Percentiles rank a stretch among this genome's conserved stretches.
Evolutionary conservation across 2,113 vertebrate species (phyloP).

Genomic region (Zosterops pallidus): DNA sequence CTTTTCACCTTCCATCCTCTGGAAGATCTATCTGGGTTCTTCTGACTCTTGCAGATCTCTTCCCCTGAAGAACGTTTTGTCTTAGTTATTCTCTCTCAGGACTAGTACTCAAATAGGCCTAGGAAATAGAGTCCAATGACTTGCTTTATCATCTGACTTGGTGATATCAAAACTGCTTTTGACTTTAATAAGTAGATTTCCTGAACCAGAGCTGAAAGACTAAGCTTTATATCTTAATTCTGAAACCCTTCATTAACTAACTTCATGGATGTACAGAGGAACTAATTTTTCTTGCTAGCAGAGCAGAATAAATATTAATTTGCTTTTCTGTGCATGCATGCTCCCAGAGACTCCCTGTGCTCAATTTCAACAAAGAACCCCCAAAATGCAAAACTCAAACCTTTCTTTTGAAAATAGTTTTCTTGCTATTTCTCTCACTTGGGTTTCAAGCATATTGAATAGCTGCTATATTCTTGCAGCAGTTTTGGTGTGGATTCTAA

Average conservation of each 20-base stretch:
- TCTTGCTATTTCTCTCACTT: background rate
- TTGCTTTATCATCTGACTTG: background rate
- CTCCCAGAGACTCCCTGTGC: background rate
- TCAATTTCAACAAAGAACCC: background rate
- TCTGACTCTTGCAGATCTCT: background rate
- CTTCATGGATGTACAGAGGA: background rate
- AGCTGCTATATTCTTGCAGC: background rate
- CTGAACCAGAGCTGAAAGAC: background rate
- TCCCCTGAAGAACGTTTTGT: background rate
- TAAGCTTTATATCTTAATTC: background rate
- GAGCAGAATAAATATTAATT: background rate
- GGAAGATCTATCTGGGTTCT: background rate
- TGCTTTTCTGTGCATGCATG: background rate
- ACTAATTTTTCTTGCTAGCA: conserved; percentile 4
- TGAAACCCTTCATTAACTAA: background rate
- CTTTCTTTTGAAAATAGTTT: background rate
- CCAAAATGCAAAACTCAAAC: background rate
- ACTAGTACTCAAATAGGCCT: background rate
- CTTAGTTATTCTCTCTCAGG: background rate
- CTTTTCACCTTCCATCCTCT: background rate
- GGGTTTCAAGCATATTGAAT: background rate
- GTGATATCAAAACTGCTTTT: background rate
- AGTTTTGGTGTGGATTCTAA: background rate
- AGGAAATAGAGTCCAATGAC: background rate
- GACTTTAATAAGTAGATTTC: background rate